phyloP scores from a whole-genome alignment of 2,113 vertebrate genomes.

The Tursiops truncatus region DNA sequence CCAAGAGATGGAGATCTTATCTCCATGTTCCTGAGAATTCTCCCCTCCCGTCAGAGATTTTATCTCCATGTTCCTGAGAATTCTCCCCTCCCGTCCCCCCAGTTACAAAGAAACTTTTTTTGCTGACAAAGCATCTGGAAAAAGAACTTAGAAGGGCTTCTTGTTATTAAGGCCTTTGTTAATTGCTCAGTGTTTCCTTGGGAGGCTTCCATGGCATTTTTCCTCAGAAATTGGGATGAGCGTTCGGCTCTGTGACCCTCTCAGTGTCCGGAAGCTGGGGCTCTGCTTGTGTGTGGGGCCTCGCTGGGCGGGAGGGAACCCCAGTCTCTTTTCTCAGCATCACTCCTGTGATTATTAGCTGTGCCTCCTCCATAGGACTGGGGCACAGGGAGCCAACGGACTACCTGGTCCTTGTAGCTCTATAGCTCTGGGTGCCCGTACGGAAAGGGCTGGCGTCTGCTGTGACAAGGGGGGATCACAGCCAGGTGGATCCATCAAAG shows the following conservation, averaged over 20 bases:
- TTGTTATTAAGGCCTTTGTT: not conserved
- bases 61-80: slow-evolving; percentile 4
- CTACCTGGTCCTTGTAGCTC: not conserved
- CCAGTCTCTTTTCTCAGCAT: not conserved
- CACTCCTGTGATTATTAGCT: not conserved
- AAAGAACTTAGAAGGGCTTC: slow-evolving; percentile 12
- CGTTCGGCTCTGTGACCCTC: not conserved
- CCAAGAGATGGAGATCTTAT: slow-evolving; percentile 19
- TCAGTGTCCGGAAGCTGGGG: not conserved
- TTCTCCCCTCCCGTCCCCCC: not conserved
- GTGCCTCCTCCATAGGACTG: not conserved
- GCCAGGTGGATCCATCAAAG: not conserved
- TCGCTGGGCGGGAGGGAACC: not conserved
- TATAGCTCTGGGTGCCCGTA: not conserved
- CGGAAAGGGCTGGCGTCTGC: not conserved
- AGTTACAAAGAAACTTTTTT: not conserved
- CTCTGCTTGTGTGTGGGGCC: not conserved
- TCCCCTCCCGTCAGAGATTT: not conserved
- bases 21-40: slow-evolving; percentile 14
- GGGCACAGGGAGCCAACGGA: fast-evolving
- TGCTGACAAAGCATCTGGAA: not conserved
- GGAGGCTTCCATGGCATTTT: slow-evolving; percentile 7
- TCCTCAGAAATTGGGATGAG: not conserved
- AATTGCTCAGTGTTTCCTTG: not conserved
- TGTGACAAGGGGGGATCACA: not conserved